Evolutionary conservation across 2,797 vertebrate genomes (phyloP).

Genomic region (Geotrypetes seraphini): DNA sequence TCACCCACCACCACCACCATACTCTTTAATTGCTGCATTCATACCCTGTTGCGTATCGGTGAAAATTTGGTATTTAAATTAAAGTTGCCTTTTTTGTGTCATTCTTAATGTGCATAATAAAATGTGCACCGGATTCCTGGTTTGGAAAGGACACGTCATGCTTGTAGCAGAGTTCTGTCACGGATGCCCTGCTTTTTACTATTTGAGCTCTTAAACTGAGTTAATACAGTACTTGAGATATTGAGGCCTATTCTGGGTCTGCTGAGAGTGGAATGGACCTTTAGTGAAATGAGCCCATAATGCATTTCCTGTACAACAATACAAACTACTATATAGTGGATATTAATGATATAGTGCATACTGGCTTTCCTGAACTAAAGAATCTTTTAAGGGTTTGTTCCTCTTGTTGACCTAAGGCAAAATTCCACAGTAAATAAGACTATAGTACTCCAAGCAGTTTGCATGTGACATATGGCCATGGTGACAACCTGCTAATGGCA

Average conservation of each 20-base stretch:
- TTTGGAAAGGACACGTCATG: slow-evolving; percentile 30
- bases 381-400: neutral
- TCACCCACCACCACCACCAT: no score
- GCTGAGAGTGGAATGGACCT: no score
- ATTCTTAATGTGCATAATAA: slow-evolving; percentile 28
- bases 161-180: slow-evolving; percentile 23
- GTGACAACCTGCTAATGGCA: no score
- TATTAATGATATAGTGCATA: neutral
- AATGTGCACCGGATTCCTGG: slow-evolving; percentile 26
- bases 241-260: no score
- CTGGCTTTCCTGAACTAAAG: slow-evolving; percentile 1
- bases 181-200: slow-evolving; percentile 3
- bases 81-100: slow-evolving; percentile 29
- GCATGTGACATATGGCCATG: no score
- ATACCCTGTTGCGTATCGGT: slow-evolving; percentile 30
- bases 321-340: neutral
- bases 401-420: slow-evolving; percentile 9
- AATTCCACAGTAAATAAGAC: neutral
- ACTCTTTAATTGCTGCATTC: slow-evolving; percentile 25
- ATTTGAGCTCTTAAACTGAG: slow-evolving; percentile 4
- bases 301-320: neutral
- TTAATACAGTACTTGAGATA: no score
- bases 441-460: no score
- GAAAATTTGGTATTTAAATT: slow-evolving; percentile 30
- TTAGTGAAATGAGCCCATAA: slow-evolving; percentile 3